Evolutionary conservation across 2,888 invertebrate genomes (phyloP).

Genomic region (Coleophora flavipennella): DNA sequence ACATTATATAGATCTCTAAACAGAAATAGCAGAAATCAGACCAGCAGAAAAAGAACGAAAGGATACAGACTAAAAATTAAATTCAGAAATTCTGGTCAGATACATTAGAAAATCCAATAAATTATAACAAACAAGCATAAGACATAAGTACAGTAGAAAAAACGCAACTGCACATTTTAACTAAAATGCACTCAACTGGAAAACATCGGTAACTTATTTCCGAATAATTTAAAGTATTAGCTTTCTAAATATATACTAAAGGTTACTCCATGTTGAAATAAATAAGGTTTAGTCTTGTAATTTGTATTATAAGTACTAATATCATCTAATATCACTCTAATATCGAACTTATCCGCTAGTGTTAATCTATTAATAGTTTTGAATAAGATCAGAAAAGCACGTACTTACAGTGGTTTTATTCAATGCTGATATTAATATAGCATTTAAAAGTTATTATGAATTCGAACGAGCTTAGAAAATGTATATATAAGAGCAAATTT

Average conservation of each 20-base stretch:
- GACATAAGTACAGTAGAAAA: background rate
- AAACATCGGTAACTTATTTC: background rate
- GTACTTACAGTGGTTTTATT: no score
- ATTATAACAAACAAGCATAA: background rate
- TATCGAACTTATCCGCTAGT: background rate
- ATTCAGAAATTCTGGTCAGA: background rate
- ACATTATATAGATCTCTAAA: conserved; percentile 4
- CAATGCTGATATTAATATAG: no score
- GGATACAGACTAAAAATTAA: background rate
- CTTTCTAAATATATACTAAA: background rate
- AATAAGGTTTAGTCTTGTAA: no score
- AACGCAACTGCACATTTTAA: background rate
- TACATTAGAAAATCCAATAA: conserved; percentile 1
- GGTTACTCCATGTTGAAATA: no score
- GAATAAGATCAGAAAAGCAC: no score
- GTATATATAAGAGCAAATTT: no score
- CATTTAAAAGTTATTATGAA: no score
- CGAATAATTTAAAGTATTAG: background rate
- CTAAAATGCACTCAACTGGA: background rate
- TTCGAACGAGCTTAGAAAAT: no score
- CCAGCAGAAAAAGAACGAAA: background rate
- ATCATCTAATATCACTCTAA: no score
- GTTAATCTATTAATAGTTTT: no score
- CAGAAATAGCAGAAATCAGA: no score
- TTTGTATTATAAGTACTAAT: no score